Conservation (phyloP, 37 sponge, comb jelly and placozoan genomes). For the Aphrocallistes beatrix region DNA sequence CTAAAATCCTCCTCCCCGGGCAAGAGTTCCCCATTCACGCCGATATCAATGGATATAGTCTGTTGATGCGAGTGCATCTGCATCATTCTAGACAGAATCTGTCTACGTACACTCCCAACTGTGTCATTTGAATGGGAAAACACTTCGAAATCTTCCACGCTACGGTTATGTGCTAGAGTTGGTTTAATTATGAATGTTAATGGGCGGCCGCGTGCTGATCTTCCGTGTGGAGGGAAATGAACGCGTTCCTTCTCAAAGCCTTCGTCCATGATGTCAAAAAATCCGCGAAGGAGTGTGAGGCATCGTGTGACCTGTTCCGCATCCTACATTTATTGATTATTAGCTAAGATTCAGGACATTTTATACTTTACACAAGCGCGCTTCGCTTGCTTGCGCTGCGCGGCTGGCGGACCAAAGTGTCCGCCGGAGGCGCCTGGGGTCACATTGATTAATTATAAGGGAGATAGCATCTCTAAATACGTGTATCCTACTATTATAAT, state of each 20-base stretch:
- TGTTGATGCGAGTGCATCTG: slow-evolving; percentile 33
- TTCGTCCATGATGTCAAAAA: slow-evolving; percentile 64
- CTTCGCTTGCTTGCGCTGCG: no score
- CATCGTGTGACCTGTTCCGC: slow-evolving; percentile 45
- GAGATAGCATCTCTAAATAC: no score
- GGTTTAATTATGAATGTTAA: background rate
- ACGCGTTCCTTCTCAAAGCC: slow-evolving; percentile 63
- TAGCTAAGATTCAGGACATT: no score
- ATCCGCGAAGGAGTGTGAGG: slow-evolving; percentile 66
- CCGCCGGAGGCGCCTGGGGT: no score
- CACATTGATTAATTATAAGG: no score
- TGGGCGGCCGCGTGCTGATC: slow-evolving; percentile 27
- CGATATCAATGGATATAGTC: slow-evolving; percentile 61
- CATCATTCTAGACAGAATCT: slow-evolving; percentile 52
- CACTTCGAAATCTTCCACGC: slow-evolving; percentile 67
- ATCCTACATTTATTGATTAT: background rate
- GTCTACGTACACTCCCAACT: slow-evolving; percentile 56
- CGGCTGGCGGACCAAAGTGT: no score
- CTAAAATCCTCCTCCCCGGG: slow-evolving; percentile 45
- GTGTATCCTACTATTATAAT: no score
- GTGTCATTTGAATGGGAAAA: slow-evolving; percentile 67
- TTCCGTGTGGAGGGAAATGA: slow-evolving; percentile 68
- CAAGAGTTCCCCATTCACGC: slow-evolving; percentile 30
- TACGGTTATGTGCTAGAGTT: background rate
- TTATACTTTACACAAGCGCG: no score